phyloP scores from a whole-genome alignment of 2,888 invertebrate genomes.

The Drosophila falleni region DNA sequence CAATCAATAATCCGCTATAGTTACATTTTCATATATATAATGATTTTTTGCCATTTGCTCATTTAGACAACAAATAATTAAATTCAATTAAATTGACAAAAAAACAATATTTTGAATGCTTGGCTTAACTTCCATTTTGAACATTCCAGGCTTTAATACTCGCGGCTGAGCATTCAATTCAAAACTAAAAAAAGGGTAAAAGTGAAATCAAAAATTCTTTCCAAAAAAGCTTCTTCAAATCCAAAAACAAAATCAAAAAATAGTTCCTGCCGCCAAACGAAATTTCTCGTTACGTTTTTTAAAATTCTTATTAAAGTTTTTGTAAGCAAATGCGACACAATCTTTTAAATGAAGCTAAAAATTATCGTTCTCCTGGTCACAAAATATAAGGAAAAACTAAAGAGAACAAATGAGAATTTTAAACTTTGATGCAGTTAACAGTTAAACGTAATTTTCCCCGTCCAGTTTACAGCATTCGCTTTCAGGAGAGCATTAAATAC shows the following conservation, averaged over 20 bases:
- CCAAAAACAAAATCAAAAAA: neutral
- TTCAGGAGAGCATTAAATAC: neutral
- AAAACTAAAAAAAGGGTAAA: neutral
- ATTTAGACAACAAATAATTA: neutral
- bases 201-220: neutral
- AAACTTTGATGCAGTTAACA: slow-evolving; percentile 4
- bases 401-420: slow-evolving; percentile 10
- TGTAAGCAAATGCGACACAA: neutral
- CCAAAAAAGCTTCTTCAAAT: neutral
- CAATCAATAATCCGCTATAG: neutral
- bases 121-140: slow-evolving; percentile 15
- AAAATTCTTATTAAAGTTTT: slow-evolving; percentile 1
- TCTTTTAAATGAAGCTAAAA: neutral
- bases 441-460: neutral
- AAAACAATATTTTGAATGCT: neutral
- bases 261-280: slow-evolving; percentile 39
- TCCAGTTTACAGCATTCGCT: neutral
- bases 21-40: neutral
- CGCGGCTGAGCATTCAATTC: slow-evolving; percentile 9
- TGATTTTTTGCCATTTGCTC: slow-evolving; percentile 2
- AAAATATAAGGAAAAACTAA: slow-evolving; percentile 7
- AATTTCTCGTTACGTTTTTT: slow-evolving; percentile 8
- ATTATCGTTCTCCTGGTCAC: slow-evolving; percentile 33
- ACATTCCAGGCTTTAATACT: slow-evolving; percentile 29
- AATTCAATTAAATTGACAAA: neutral